Evolutionary conservation across 2,113 vertebrate genomes (phyloP).

Genomic region (Butorides virescens): DNA sequence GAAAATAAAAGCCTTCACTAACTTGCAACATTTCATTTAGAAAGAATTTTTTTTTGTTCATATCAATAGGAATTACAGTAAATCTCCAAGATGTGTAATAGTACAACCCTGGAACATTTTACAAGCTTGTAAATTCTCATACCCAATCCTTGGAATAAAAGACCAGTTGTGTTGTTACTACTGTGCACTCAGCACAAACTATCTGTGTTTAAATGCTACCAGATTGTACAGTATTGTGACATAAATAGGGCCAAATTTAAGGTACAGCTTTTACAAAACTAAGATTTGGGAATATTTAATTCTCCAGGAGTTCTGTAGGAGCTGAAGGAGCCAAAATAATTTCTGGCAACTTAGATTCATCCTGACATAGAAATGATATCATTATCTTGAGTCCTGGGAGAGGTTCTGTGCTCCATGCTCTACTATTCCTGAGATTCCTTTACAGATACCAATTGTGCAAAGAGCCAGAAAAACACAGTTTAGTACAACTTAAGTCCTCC

Average conservation of each 20-base stretch:
- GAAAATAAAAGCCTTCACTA: not conserved
- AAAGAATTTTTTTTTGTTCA: not conserved
- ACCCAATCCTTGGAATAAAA: not conserved
- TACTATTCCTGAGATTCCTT: not conserved
- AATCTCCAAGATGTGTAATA: not conserved
- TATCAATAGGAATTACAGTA: not conserved
- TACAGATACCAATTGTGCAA: not conserved
- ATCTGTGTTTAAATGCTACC: not conserved
- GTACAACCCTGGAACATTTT: not conserved
- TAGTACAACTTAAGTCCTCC: not conserved
- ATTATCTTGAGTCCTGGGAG: not conserved
- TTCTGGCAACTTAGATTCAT: not conserved
- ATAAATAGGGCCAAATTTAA: not conserved
- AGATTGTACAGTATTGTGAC: not conserved
- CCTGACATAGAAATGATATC: not conserved
- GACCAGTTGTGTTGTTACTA: not conserved
- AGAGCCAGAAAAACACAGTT: not conserved
- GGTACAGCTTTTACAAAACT: not conserved
- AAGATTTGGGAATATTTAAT: not conserved
- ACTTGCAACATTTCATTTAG: conserved; percentile 27
- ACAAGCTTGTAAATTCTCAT: not conserved
- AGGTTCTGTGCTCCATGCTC: not conserved
- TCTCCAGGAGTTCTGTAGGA: not conserved
- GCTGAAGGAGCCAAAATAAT: not conserved
- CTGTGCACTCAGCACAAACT: not conserved